Percentiles rank a stretch among this genome's conserved stretches.
Evolutionary conservation across 1,140 invertebrate species (phyloP).

Genomic region (Drepana arcuata): DNA sequence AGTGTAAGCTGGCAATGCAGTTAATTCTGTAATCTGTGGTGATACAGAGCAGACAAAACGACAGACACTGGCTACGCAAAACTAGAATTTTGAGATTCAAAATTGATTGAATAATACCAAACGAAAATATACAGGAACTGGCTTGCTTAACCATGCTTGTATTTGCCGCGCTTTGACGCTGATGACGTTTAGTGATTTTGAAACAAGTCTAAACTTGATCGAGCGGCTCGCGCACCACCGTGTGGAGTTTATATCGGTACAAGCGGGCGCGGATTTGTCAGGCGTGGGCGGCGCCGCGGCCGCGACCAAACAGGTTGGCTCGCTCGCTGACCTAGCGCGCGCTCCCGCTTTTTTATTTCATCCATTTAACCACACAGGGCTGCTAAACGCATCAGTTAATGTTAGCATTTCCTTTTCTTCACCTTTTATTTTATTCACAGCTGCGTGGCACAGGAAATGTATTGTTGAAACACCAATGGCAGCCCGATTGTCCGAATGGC

Average conservation of each 20-base stretch:
- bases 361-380: constrained; percentile 38
- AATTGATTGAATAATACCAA: no score
- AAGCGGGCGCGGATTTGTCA: constrained; percentile 66
- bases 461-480: constrained; percentile 28
- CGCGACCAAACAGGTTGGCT: constrained; percentile 56
- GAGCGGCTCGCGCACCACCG: constrained; percentile 34
- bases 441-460: constrained; percentile 20
- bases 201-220: constrained; percentile 58
- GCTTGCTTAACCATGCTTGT: no score
- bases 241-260: no score
- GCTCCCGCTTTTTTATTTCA: constrained; percentile 41
- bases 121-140: no score
- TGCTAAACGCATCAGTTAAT: no score
- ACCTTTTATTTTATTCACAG: constrained; percentile 14
- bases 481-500: constrained; percentile 26
- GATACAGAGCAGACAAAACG: constrained; percentile 24
- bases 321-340: constrained; percentile 42
- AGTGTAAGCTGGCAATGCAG: no score
- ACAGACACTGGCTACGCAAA: constrained; percentile 37
- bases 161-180: no score
- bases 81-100: no score
- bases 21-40: no score
- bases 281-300: constrained; percentile 46
- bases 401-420: no score
- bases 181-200: no score